Evolutionary conservation across 2,888 invertebrate genomes (phyloP).

Genomic region (Shargacucullia verbasci): DNA sequence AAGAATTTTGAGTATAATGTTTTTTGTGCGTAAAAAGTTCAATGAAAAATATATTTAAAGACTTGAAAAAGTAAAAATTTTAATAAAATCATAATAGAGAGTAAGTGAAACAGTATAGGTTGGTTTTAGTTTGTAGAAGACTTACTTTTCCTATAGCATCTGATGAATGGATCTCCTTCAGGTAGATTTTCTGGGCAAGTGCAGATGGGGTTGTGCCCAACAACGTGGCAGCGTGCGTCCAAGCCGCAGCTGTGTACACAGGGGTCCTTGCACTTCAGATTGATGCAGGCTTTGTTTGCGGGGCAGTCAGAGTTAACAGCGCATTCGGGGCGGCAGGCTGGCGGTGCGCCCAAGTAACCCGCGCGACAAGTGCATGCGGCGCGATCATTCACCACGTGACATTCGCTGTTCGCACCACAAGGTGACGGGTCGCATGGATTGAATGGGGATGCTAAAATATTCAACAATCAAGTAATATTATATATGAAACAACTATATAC

Average conservation of each 20-base stretch:
- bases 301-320: slow-evolving; percentile 93
- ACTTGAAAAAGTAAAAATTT: too few relatives aligned
- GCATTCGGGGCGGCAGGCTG: slow-evolving; percentile 93
- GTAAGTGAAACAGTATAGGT: too few relatives aligned
- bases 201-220: slow-evolving; percentile 94
- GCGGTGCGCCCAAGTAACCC: slow-evolving; percentile 92
- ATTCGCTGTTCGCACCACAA: slow-evolving; percentile 93
- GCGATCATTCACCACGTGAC: slow-evolving; percentile 91
- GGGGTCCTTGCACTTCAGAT: slow-evolving; percentile 93
- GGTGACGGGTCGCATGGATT: slow-evolving; percentile 94
- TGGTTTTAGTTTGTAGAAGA: not conserved
- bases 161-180: slow-evolving; percentile 93
- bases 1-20: too few relatives aligned
- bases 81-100: too few relatives aligned
- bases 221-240: slow-evolving; percentile 93
- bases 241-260: slow-evolving; percentile 93
- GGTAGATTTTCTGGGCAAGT: slow-evolving; percentile 91
- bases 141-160: slow-evolving; percentile 89
- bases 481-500: not conserved
- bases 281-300: slow-evolving; percentile 92
- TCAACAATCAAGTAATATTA: not conserved
- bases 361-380: slow-evolving; percentile 93
- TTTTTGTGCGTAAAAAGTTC: too few relatives aligned
- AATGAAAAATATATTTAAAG: too few relatives aligned
- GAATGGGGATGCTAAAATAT: slow-evolving; percentile 59